Percentiles rank a stretch among this genome's conserved stretches.
phyloP scores from a whole-genome alignment of 2,888 invertebrate genomes.

The Aromia moschata region DNA sequence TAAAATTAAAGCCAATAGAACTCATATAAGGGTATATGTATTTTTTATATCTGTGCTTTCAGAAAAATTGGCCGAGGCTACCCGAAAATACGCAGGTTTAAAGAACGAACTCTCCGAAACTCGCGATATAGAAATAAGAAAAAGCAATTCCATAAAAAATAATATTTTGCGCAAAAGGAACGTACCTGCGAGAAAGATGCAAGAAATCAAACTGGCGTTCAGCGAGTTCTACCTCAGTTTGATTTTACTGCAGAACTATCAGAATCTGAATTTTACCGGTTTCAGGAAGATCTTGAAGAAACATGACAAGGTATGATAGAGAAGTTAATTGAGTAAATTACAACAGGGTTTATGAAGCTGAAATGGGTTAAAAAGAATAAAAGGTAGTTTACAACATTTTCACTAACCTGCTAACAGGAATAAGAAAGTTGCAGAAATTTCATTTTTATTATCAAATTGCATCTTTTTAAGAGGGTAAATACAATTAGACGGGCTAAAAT shows the following conservation, averaged over 20 bases:
- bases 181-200: slow-evolving; percentile 79
- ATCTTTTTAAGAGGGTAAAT: too few relatives aligned
- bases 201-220: slow-evolving; percentile 95
- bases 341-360: too few relatives aligned
- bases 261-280: slow-evolving; percentile 97
- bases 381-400: too few relatives aligned
- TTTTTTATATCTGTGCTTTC: too few relatives aligned
- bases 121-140: slow-evolving; percentile 56
- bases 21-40: too few relatives aligned
- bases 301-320: slow-evolving; percentile 87
- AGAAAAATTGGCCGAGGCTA: slow-evolving; percentile 69
- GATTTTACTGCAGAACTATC: slow-evolving; percentile 96
- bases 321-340: slow-evolving; percentile 7
- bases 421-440: too few relatives aligned
- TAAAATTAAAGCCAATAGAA: too few relatives aligned
- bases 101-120: slow-evolving; percentile 81
- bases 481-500: too few relatives aligned
- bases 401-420: too few relatives aligned
- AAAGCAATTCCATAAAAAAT: slow-evolving; percentile 54
- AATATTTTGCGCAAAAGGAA: slow-evolving; percentile 60
- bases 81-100: slow-evolving; percentile 89
- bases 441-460: too few relatives aligned
- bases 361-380: too few relatives aligned
- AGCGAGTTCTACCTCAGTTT: slow-evolving; percentile 98
- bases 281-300: slow-evolving; percentile 99